Base-by-base conservation (phyloP, 1,140 invertebrate genomes). In the Drosophila miranda region DNA sequence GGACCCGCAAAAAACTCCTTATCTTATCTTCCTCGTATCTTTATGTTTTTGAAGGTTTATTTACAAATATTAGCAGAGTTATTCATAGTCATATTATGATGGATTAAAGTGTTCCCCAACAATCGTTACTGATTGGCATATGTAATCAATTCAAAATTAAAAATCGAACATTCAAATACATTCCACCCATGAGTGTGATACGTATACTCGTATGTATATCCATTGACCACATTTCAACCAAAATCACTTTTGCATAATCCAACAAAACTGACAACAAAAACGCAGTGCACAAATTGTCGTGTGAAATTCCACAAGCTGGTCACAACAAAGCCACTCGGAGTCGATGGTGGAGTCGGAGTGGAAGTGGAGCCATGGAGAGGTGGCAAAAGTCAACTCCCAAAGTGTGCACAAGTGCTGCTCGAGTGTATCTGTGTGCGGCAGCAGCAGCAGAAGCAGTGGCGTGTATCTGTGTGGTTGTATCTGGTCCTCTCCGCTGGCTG, bases 341-440 rank as follows among this genome's bases (percentile, higher is more conserved):
- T 26, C 3, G 23, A 4, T 5, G 23, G 0, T 3, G 23, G 23
- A 3, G 23, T 23, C 5, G 7, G 28, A 7, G 28, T 23, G 2
- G 23, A 3, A 26, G 23, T 9, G 30, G 30, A 9, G 3, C 49
- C 44, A 45, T 26, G 45, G 16, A 21, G 55, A 74, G 69, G 77
- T 86, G 81, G 68, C 68, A 70, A 86, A 67, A 84, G 81, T 86
- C 73, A 86, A 81, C 82, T 77, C 28, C 48, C 76, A 49, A 74
- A 56, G 76, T 81, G 56, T 63, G 62, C 63, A 57, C 34, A 67
- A 38, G 34, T 13, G 34, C 34, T 11, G 34, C 34, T 28, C 9
- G 19, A 34, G 43, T 51, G 16, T 42, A 41, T 55, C 46, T 55
- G 55, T 68, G 46, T 59, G 21, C 56, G 34, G 51, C 23, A 23